These are phyloP conservation scores for Zosterops hypoxanthus DNA, from an alignment of 2,113 vertebrate genomes.

Conservation along the genomic window DNA sequence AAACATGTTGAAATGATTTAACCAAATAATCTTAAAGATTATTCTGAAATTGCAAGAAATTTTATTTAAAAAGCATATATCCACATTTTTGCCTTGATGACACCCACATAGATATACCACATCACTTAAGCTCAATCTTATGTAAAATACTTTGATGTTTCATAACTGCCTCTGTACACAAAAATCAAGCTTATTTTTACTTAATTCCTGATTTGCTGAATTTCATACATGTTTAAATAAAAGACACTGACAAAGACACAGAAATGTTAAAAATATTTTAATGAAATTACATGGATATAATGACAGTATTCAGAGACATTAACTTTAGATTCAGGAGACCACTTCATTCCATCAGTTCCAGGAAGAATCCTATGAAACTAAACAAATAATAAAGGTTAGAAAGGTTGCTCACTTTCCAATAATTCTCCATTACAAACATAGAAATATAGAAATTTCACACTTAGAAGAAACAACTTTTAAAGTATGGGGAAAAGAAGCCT, in stretches of 20 bases:
- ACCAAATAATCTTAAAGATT: neutral
- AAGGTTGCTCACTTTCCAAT: neutral
- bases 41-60: neutral
- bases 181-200: neutral
- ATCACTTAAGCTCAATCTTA: neutral
- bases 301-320: neutral
- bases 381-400: neutral
- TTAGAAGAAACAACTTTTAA: neutral
- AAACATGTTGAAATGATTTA: neutral
- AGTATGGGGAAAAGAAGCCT: neutral
- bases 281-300: neutral
- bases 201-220: neutral
- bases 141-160: neutral
- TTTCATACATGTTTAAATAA: slow-evolving; percentile 8
- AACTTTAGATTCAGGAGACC: neutral
- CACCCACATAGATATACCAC: neutral
- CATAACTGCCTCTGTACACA: neutral
- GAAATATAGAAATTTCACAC: neutral
- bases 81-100: neutral
- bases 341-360: neutral
- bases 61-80: neutral
- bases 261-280: neutral
- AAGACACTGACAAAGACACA: neutral
- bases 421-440: neutral
- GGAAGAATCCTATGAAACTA: neutral